Conservation (phyloP, 2,888 invertebrate species). For the Linnaemya vulpina region DNA sequence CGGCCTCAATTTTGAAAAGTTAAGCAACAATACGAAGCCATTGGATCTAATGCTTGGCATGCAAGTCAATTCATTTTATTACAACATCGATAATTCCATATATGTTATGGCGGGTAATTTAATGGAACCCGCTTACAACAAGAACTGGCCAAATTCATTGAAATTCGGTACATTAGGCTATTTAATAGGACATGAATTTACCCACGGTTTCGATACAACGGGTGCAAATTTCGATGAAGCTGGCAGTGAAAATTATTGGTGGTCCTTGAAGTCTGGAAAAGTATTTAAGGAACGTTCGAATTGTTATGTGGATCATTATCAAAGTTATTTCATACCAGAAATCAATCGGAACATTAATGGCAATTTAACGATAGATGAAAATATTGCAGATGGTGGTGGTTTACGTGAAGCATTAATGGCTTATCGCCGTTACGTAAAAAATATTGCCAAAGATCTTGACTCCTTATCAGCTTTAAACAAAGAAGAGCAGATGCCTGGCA, state of each 20-base stretch:
- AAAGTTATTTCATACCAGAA: conserved; percentile 77
- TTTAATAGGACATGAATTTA: conserved; percentile 80
- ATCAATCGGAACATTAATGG: conserved; percentile 79
- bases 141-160: conserved; percentile 77
- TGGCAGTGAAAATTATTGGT: conserved; percentile 76
- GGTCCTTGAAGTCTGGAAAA: conserved; percentile 76
- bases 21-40: conserved; percentile 75
- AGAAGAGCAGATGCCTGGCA: conserved; percentile 79
- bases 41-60: conserved; percentile 76
- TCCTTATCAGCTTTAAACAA: conserved; percentile 48
- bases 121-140: conserved; percentile 78
- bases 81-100: conserved; percentile 79
- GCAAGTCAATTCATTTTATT: conserved; percentile 80
- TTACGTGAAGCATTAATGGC: conserved; percentile 76
- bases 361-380: conserved; percentile 78
- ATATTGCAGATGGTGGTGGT: conserved; percentile 80
- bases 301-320: conserved; percentile 78
- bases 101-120: conserved; percentile 80
- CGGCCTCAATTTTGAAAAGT: conserved; percentile 73
- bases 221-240: conserved; percentile 76
- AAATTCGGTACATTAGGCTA: conserved; percentile 80
- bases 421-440: conserved; percentile 77
- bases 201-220: conserved; percentile 79
- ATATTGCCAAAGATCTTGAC: conserved; percentile 51
- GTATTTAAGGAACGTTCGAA: conserved; percentile 77